Evolutionary conservation across 1,140 invertebrate genomes (phyloP).

Genomic region (Cecropterus lyciades): DNA sequence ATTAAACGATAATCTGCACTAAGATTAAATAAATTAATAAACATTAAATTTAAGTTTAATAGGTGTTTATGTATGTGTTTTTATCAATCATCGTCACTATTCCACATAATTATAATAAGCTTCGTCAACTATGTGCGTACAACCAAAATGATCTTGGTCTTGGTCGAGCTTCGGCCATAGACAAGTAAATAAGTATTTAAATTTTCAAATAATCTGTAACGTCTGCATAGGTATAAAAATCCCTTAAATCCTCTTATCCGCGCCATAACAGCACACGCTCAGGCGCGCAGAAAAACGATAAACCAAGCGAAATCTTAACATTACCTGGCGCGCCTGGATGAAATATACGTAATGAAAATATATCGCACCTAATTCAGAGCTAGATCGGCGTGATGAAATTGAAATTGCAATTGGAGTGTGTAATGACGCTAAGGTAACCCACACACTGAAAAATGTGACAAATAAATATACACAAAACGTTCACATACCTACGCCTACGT

Average conservation of each 20-base stretch:
- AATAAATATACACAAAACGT: neutral
- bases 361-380: slow-evolving; percentile 58
- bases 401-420: slow-evolving; percentile 57
- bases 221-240: neutral
- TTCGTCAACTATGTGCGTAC: too few species aligned
- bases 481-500: too few species aligned
- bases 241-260: neutral
- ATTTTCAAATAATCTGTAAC: neutral
- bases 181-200: too few species aligned
- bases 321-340: slow-evolving; percentile 27
- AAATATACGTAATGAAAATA: slow-evolving; percentile 52
- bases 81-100: too few species aligned
- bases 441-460: neutral
- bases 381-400: slow-evolving; percentile 59
- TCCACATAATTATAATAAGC: too few species aligned
- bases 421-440: slow-evolving; percentile 38
- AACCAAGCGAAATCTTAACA: slow-evolving; percentile 31
- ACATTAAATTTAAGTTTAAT: too few species aligned
- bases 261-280: slow-evolving; percentile 8
- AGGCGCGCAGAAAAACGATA: slow-evolving; percentile 17
- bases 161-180: too few species aligned
- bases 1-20: too few species aligned
- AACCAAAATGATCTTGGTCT: too few species aligned
- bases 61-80: too few species aligned
- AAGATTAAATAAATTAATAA: too few species aligned